Conservation (phyloP, 2,888 invertebrate genomes). For the Erebia palarica region DNA sequence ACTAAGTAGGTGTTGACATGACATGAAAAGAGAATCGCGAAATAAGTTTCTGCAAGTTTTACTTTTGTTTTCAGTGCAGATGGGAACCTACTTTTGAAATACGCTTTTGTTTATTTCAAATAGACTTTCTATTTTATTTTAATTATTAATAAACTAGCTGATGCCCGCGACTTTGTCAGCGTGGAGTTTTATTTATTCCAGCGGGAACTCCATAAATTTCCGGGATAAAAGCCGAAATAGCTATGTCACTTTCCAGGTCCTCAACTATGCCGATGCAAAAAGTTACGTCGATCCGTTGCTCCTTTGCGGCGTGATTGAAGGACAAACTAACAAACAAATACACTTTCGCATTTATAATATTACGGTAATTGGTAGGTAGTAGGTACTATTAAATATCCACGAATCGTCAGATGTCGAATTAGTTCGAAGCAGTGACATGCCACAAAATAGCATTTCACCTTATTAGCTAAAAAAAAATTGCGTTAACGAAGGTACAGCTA, state of each 20-base stretch:
- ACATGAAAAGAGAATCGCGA: slow-evolving; percentile 10
- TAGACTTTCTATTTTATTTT: not conserved
- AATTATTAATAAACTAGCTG: not conserved
- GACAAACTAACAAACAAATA: no score
- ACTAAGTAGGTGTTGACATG: slow-evolving; percentile 6
- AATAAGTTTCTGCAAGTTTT: slow-evolving; percentile 1
- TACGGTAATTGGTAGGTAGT: no score
- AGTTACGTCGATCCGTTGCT: no score
- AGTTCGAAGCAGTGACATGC: not conserved
- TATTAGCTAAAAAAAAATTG: slow-evolving; percentile 5
- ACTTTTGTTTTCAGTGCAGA: not conserved
- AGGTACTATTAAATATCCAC: not conserved
- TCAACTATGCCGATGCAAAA: no score
- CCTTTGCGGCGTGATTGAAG: no score
- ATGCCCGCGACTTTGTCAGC: no score
- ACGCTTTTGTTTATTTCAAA: not conserved
- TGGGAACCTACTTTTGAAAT: slow-evolving; percentile 5
- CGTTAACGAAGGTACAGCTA: not conserved
- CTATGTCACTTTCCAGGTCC: no score
- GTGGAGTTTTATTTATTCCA: no score
- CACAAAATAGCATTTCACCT: not conserved
- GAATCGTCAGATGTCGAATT: not conserved
- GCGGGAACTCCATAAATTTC: no score
- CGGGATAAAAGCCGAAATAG: no score
- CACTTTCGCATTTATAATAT: no score